Evolutionary conservation across 2,888 invertebrate species (phyloP), one percentile per base, ranked within the genome.

Genomic region (Meloe dianella): DNA sequence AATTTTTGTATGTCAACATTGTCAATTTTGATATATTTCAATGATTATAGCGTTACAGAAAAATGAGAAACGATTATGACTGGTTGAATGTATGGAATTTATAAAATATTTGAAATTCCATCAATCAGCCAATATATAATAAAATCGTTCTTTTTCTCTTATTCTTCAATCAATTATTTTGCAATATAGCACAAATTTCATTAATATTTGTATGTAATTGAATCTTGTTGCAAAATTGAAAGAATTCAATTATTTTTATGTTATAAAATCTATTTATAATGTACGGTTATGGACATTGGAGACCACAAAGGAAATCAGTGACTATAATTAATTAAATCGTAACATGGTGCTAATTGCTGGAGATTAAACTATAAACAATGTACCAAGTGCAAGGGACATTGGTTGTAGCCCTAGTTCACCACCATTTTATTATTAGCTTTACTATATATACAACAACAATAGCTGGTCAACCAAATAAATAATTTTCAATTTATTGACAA

Each of bases 291-390:
- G 51, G 64, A 63, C 66, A 57, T 58, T 32, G 60, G 5, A 22
- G 59, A 66, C 58, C 61, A 27, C 61, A 61, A 64, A 64, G 61
- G 58, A 67, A 35, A 61, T 67, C 35, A 63, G 57, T 60, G 35
- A 41, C 22, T 65, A 60, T 65, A 70, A 69, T 72, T 69, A 72
- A 72, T 72, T 70, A 70, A 68, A 57, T 62, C 67, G 67, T 68
- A 70, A 70, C 69, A 67, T 66, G 64, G 72, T 66, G 67, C 72
- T 72, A 72, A 72, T 72, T 70, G 66, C 68, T 60, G 64, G 65
- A 63, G 65, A 60, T 66, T 61, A 63, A 67, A 70, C 67, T 64
- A 72, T 72, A 70, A 72, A 72, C 70, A 70, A 70, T 72, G 72
- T 69, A 70, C 70, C 72, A 64, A 70, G 67, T 72, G 72, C 67